A percentile compares a stretch with the other conserved stretches of the same genome.
phyloP scores from a whole-genome alignment of 2,888 invertebrate species.

The Lithophane socia region DNA sequence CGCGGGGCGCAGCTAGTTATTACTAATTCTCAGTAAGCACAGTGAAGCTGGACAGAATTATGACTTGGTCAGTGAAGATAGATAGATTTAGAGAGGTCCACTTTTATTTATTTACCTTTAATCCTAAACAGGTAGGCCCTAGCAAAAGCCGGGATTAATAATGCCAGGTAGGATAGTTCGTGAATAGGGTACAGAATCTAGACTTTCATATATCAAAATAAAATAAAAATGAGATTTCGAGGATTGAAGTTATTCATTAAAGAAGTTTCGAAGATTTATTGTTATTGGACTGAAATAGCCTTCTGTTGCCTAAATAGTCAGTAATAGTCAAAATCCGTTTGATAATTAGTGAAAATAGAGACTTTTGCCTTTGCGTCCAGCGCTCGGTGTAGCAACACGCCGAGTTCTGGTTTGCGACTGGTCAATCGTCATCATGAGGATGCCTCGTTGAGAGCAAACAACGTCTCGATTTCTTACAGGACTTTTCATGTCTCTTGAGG shows the following conservation, averaged over 20 bases:
- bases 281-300: neutral
- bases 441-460: too few species aligned
- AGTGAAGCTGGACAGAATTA: neutral
- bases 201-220: neutral
- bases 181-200: conserved; percentile 25
- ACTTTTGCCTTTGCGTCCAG: too few species aligned
- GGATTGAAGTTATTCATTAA: neutral
- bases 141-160: conserved; percentile 11
- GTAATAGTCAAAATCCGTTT: neutral
- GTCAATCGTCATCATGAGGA: too few species aligned
- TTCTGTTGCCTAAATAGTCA: neutral
- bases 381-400: too few species aligned
- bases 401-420: too few species aligned
- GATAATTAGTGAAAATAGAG: neutral
- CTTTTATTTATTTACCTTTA: neutral
- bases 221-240: conserved; percentile 8
- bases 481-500: too few species aligned
- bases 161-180: neutral
- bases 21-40: too few species aligned
- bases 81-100: neutral
- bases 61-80: neutral
- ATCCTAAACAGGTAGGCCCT: neutral
- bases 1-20: too few species aligned
- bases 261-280: neutral
- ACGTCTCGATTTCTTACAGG: too few species aligned